Evolutionary conservation across 2,888 invertebrate genomes (phyloP).

Genomic region (Macrophya annulata): DNA sequence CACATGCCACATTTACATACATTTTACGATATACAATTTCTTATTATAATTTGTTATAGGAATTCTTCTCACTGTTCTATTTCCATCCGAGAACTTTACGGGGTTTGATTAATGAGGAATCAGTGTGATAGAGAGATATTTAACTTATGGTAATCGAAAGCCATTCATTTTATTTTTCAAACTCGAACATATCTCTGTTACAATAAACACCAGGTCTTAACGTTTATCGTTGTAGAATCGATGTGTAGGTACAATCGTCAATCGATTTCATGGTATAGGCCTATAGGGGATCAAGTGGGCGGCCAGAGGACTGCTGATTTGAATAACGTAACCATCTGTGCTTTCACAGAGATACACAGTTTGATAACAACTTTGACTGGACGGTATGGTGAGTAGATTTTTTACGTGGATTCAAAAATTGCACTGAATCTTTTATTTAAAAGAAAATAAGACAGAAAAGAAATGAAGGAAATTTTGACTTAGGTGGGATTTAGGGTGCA

Average conservation of each 20-base stretch:
- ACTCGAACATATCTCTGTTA: not conserved
- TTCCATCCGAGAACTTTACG: not conserved
- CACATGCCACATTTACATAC: not conserved
- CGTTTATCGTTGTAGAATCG: not conserved
- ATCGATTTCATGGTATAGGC: not conserved
- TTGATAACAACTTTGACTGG: constrained; percentile 23
- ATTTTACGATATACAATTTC: not conserved
- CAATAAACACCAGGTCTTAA: not conserved
- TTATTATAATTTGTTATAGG: not conserved
- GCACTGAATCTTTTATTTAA: not conserved
- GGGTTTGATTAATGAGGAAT: constrained; percentile 10
- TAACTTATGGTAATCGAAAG: not conserved
- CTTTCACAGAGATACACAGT: not conserved
- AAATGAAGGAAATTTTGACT: not conserved
- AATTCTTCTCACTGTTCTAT: not conserved
- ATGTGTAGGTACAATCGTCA: not conserved
- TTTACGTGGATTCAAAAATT: not conserved
- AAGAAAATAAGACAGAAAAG: not conserved
- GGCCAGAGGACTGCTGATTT: not conserved
- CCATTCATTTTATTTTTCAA: not conserved
- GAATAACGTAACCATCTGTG: constrained; percentile 25
- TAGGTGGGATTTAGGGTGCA: not conserved
- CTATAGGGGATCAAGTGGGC: constrained; percentile 1
- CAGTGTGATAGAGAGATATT: constrained; percentile 2
- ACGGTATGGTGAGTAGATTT: not conserved